Evolutionary conservation across 1,140 invertebrate species (phyloP).

Genomic region (Pollicipes pollicipes): DNA sequence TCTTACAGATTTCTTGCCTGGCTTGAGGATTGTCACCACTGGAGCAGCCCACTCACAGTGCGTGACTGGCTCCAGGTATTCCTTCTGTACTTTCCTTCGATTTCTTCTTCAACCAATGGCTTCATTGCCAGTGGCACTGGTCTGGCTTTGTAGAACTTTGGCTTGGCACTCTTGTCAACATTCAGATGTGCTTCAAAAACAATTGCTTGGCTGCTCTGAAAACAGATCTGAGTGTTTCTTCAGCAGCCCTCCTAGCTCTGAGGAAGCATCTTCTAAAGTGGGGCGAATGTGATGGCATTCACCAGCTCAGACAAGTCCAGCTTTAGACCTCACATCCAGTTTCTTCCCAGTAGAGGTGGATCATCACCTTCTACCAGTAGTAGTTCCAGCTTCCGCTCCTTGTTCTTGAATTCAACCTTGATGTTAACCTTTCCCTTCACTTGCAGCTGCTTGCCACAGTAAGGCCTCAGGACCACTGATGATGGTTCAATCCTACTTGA

Average conservation of each 20-base stretch:
- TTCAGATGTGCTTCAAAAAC: background rate
- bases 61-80: background rate
- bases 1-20: background rate
- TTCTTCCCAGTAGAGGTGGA: background rate
- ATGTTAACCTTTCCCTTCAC: background rate
- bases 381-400: background rate
- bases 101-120: background rate
- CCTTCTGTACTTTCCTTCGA: background rate
- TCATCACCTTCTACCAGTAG: background rate
- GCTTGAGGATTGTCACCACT: background rate
- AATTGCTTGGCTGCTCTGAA: background rate
- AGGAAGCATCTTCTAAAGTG: background rate
- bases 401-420: background rate
- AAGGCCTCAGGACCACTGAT: background rate
- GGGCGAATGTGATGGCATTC: background rate
- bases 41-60: background rate
- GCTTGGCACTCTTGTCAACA: background rate
- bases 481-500: background rate
- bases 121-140: background rate
- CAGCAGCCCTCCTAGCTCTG: background rate
- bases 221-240: too few species aligned
- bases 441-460: background rate
- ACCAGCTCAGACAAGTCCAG: background rate
- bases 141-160: background rate
- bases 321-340: background rate